Base-by-base conservation (phyloP, 2,888 invertebrate species). In the Corythucha ciliata region DNA sequence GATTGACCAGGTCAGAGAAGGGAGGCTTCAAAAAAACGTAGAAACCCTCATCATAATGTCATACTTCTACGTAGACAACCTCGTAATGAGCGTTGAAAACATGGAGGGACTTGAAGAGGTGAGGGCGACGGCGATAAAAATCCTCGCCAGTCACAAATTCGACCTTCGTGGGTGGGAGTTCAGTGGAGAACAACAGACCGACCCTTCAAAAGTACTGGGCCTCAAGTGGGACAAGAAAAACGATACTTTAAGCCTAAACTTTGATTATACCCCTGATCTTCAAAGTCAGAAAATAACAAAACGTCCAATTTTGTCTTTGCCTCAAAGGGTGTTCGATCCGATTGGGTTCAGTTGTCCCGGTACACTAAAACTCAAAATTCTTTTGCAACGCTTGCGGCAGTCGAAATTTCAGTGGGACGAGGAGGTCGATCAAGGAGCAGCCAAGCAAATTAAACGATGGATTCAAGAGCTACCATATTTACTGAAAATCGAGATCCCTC, bases 281-380 rank as follows among this genome's bases (percentile, higher is more conserved):
- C 47, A 16, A 40, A 46, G 29, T n/a, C 39, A 32, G 20, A 39
- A 39, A 22, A 22, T 39, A 4, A 39, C 39, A 39, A 39, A 39
- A 21, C 18, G 12, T n/a, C n/a, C 33, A 24, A 46, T 58, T n/a
- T 34, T 57, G 26, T 52, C 54, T 29, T 26, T 57, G 32, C 48
- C 57, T 26, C 59, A 61, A 20, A 25, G 51, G 21, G 44, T 61
- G 24, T 60, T 61, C 40, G 60, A 62, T 47, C 59, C 60, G 12
- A 51, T 61, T 18, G 61, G 62, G 1, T 54, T 61, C 40, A 47
- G 50, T 20, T 56, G 57, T 22, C 56, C 58, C 10, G 52, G 54
- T 5, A 44, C 53, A 6, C 36, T 61, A 10, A 18, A 29, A 7
- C 60, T 59, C 4, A 62, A 61, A 37, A 24, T 61, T 27, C 60